These are phyloP conservation scores for Crotalus tigris DNA, from an alignment of 2,113 vertebrate species.

Conservation along the genomic window DNA sequence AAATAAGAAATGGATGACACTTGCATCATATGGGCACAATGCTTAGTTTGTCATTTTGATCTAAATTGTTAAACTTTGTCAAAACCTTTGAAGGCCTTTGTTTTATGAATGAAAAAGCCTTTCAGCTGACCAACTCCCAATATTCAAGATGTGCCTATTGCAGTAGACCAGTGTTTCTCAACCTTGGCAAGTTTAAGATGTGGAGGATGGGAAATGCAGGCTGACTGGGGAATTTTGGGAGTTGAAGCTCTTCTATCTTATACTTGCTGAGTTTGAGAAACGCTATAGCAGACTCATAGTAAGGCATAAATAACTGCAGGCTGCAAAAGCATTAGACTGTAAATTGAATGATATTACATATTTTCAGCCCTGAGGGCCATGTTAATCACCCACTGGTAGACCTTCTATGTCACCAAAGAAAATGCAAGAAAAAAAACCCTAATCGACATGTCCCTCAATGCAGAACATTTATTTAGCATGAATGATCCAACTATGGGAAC, in stretches of 20 bases:
- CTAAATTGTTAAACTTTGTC: not conserved
- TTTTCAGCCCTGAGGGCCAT: not conserved
- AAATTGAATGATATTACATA: not conserved
- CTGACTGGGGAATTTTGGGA: not conserved
- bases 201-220: not conserved
- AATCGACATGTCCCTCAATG: not conserved
- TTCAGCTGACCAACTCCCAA: not conserved
- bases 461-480: not conserved
- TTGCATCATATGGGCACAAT: not conserved
- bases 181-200: not conserved
- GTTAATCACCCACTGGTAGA: not conserved
- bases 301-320: not conserved
- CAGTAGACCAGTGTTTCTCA: not conserved
- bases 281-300: not conserved
- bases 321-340: not conserved
- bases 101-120: not conserved
- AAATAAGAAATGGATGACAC: not conserved
- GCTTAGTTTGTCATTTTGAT: not conserved
- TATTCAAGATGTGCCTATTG: not conserved
- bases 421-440: not conserved
- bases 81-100: not conserved
- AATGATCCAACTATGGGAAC: not conserved
- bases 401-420: not conserved
- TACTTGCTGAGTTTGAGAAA: not conserved
- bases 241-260: not conserved